Evolutionary conservation across 2,797 vertebrate species (phyloP).

Genomic region (Myoxocephalus aenaeus): DNA sequence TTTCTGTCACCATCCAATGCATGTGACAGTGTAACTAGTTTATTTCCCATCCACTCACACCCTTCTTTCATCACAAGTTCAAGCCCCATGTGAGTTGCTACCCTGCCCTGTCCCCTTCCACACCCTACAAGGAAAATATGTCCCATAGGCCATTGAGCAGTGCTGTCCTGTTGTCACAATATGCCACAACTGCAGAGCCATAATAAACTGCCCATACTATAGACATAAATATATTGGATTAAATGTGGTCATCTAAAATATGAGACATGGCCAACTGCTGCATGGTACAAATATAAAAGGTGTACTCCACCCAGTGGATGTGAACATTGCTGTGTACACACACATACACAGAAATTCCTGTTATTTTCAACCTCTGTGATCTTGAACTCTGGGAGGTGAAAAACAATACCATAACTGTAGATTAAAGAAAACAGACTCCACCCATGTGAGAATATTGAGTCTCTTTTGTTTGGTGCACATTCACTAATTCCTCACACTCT

Average conservation of each 20-base stretch:
- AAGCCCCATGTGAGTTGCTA: conserved; percentile 41
- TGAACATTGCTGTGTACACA: background rate
- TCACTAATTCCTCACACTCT: background rate
- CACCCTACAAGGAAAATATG: conserved; percentile 56
- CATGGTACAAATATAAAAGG: conserved; percentile 29
- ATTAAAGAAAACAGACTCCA: conserved; percentile 16
- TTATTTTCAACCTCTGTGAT: conserved; percentile 22
- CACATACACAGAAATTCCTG: background rate
- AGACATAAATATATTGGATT: conserved; percentile 26
- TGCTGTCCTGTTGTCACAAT: conserved; percentile 21
- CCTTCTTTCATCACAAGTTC: conserved; percentile 55
- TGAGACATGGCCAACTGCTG: conserved; percentile 30
- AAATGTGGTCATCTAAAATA: conserved; percentile 2
- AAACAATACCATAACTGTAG: conserved; percentile 2
- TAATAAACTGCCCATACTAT: conserved; percentile 10
- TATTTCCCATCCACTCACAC: conserved; percentile 29
- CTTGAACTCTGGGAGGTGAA: conserved; percentile 3
- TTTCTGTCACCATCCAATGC: conserved; percentile 22
- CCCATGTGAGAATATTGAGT: conserved; percentile 11
- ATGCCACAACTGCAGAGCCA: conserved; percentile 18
- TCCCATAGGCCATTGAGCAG: conserved; percentile 30
- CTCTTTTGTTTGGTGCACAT: background rate
- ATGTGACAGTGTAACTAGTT: conserved; percentile 11
- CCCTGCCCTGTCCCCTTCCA: conserved; percentile 26
- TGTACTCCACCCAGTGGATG: conserved; percentile 6